These are phyloP conservation scores for Zaprionus vittiger DNA, from an alignment of 1,140 invertebrate genomes.

Conservation along the genomic window DNA sequence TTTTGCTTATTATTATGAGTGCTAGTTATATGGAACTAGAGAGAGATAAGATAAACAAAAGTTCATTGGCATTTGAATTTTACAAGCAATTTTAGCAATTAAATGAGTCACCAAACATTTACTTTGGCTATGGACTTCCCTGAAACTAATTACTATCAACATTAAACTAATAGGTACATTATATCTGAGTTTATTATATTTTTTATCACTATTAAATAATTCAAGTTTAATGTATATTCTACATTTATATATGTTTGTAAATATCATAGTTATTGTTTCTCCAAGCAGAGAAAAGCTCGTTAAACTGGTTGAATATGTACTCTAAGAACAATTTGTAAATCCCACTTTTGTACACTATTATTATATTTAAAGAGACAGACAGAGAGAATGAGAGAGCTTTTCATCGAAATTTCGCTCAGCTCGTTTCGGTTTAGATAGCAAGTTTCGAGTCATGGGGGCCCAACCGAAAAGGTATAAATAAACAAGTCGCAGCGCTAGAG, in stretches of 20 bases:
- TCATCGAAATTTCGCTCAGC: background rate
- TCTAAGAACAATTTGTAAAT: background rate
- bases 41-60: background rate
- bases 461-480: slow-evolving; percentile 17
- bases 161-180: too few species aligned
- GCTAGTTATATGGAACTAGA: background rate
- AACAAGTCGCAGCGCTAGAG: background rate
- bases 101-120: background rate
- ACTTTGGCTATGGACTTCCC: background rate
- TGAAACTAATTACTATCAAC: background rate
- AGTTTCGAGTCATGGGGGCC: background rate
- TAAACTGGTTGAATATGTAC: background rate
- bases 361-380: background rate
- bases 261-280: background rate
- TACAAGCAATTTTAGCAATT: background rate
- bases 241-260: background rate
- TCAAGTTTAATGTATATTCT: too few species aligned
- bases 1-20: background rate
- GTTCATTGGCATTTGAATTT: background rate
- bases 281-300: background rate
- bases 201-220: too few species aligned
- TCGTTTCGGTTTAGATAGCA: slow-evolving; percentile 1
- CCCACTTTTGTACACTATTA: background rate
- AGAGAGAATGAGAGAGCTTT: background rate
- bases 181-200: too few species aligned